These are phyloP conservation scores for Philhelius pedissequus DNA, from an alignment of 2,888 invertebrate genomes.

Conservation along the genomic window DNA sequence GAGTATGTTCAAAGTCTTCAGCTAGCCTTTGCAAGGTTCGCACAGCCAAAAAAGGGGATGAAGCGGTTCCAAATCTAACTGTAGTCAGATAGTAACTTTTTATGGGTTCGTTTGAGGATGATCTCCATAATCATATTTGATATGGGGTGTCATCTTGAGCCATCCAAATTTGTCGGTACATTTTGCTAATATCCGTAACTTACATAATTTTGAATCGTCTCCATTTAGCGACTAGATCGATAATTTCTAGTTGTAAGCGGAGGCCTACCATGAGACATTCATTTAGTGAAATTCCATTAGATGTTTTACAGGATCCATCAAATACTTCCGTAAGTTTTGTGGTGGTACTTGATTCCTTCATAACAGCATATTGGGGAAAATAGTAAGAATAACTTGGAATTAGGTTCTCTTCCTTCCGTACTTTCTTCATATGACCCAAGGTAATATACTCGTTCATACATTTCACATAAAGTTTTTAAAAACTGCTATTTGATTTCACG, in stretches of 20 bases:
- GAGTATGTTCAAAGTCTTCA: no score
- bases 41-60: constrained; percentile 61
- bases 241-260: no score
- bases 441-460: not conserved
- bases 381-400: not conserved
- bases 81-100: constrained; percentile 60
- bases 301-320: not conserved
- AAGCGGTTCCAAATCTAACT: constrained; percentile 61
- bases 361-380: constrained; percentile 2
- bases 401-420: not conserved
- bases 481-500: no score
- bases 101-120: constrained; percentile 11
- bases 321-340: no score
- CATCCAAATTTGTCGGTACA: constrained; percentile 12
- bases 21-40: constrained; percentile 57
- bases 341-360: not conserved
- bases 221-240: not conserved
- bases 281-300: not conserved
- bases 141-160: constrained; percentile 7
- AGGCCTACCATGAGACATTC: constrained; percentile 3
- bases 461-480: no score
- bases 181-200: not conserved
- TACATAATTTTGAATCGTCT: not conserved
- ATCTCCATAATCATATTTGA: constrained; percentile 41
- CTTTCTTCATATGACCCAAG: constrained; percentile 1